phyloP scores from a whole-genome alignment of 1,140 invertebrate genomes.

The Drosophila athabasca region DNA sequence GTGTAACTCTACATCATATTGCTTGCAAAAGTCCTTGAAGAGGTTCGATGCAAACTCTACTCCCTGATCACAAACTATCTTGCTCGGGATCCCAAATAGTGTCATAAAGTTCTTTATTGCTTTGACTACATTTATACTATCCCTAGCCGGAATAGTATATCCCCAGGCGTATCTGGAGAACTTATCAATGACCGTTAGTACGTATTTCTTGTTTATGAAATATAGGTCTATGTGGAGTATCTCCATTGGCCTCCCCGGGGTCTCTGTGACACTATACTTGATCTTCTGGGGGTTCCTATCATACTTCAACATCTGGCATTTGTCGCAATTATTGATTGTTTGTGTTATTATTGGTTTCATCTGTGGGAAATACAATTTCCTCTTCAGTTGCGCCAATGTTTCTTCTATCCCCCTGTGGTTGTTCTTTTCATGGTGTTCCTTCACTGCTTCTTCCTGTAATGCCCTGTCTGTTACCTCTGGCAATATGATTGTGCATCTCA shows the following conservation, averaged over 20 bases:
- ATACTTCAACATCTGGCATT: too few species aligned
- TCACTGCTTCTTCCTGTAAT: too few species aligned
- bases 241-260: constrained; percentile 41
- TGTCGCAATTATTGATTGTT: too few species aligned
- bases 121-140: constrained; percentile 32
- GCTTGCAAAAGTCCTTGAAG: neutral
- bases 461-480: too few species aligned
- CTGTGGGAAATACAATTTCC: too few species aligned
- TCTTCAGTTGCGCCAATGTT: too few species aligned
- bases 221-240: constrained; percentile 67
- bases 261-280: too few species aligned
- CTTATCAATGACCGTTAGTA: constrained; percentile 63
- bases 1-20: neutral
- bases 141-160: constrained; percentile 41
- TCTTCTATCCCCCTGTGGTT: too few species aligned
- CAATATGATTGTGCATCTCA: too few species aligned
- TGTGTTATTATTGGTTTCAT: too few species aligned
- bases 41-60: neutral
- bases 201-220: constrained; percentile 45
- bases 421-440: too few species aligned
- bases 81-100: neutral
- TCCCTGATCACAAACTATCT: neutral
- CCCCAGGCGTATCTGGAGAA: constrained; percentile 72
- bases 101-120: constrained; percentile 48
- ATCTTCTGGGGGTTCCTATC: too few species aligned